Evolutionary conservation across 2,888 invertebrate genomes (phyloP).

Genomic region (Pseudoips prasinana): DNA sequence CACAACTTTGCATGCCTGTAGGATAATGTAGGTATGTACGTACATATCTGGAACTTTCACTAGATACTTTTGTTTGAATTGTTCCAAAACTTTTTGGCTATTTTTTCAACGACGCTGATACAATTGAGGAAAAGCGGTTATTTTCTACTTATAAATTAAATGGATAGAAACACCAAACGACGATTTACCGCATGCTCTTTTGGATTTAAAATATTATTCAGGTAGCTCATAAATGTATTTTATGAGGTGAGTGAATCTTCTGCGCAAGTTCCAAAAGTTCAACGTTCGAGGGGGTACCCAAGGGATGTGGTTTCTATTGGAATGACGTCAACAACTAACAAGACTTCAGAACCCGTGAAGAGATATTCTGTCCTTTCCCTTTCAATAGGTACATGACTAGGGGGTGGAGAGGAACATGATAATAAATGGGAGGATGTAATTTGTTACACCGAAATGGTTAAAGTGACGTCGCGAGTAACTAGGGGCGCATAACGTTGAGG

Average conservation of each 20-base stretch:
- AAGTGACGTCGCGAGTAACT: constrained; percentile 54
- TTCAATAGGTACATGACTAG: constrained; percentile 29
- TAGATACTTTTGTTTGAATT: no score
- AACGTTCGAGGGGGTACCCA: constrained; percentile 67
- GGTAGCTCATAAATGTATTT: no score
- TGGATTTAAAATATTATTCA: no score
- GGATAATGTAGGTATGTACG: no score
- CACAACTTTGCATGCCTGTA: no score
- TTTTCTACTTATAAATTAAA: no score
- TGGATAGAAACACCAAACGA: no score
- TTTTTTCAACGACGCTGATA: no score
- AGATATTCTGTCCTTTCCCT: constrained; percentile 52
- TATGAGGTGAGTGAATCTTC: constrained; percentile 3
- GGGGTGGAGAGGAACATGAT: constrained; percentile 26
- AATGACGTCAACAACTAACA: constrained; percentile 83
- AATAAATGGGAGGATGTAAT: constrained; percentile 34
- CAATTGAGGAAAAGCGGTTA: no score
- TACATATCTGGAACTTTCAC: no score
- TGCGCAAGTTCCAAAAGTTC: constrained; percentile 38
- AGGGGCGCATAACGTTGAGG: constrained; percentile 42
- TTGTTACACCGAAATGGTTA: constrained; percentile 59
- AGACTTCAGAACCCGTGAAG: constrained; percentile 62
- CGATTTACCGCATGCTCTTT: no score
- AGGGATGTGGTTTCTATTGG: constrained; percentile 77
- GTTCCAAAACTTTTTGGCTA: no score